Conservation (phyloP, 2,797 vertebrate genomes). For the Cryptoblepharus egeriae region DNA sequence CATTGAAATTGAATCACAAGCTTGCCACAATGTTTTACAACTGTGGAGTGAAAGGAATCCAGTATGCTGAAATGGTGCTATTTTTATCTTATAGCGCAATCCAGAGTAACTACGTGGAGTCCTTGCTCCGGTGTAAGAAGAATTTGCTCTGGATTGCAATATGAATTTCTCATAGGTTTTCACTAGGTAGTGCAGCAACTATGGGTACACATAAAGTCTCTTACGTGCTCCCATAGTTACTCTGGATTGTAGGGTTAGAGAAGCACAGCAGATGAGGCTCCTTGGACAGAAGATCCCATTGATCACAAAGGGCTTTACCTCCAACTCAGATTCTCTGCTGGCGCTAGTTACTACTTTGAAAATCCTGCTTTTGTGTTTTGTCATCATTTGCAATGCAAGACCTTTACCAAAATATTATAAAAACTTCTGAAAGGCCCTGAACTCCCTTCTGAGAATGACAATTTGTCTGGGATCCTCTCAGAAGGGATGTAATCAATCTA, state of each 20-base stretch:
- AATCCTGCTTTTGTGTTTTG: not conserved
- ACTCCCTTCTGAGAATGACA: no score
- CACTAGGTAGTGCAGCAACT: no score
- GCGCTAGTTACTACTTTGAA: not conserved
- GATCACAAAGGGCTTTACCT: not conserved
- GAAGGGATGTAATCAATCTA: no score
- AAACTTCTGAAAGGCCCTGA: not conserved
- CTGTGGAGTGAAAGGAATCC: not conserved
- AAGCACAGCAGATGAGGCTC: not conserved
- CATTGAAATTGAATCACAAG: not conserved
- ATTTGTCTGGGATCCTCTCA: no score
- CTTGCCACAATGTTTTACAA: slow-evolving; percentile 2
- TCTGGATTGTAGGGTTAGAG: no score
- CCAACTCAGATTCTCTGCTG: not conserved
- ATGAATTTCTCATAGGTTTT: no score
- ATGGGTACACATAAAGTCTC: no score
- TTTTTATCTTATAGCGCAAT: slow-evolving; percentile 11
- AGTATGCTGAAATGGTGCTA: not conserved
- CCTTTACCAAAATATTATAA: not conserved
- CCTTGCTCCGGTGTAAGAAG: no score
- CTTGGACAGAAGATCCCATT: not conserved
- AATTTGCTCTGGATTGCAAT: no score
- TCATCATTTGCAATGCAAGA: slow-evolving; percentile 8
- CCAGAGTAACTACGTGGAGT: no score
- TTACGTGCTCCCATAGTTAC: no score